Base-by-base conservation (phyloP, 2,888 invertebrate genomes). In the Synergus japonicus region DNA sequence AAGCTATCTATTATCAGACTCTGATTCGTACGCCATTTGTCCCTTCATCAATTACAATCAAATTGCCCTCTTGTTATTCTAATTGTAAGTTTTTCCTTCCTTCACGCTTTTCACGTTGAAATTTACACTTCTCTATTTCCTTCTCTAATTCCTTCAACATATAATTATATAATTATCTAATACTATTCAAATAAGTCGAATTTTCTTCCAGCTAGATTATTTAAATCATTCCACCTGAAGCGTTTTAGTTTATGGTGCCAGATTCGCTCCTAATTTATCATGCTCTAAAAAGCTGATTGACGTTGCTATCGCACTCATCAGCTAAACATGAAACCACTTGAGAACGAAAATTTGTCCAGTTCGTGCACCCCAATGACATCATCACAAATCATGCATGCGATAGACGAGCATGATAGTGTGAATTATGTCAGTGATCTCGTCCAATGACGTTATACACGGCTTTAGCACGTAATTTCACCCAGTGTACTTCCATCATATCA, bases 271-370 rank as follows among this genome's bases (percentile, higher is more conserved):
- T 49, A 73, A 73, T 73, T 73, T 73, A 73, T 73, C 54, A 73
- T 73, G 54, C 73, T 73, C 73, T 69, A 73, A 73, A 73, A 73
- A 73, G 37, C 73, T 54, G 73, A 73, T 73, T 54, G 73, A 73
- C 73, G 37, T 73, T 54, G 43, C 73, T 73, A 73, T 73, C 73
- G 73, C 29, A 73, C 73, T 73, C 73, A 73, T 73, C 73, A 73
- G 73, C 54, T 54, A 73, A 73, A 73, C 73, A 73, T 73, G 73
- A 73, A 73, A 54, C 69, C 73, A 73, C 73, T 73, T 73, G 73
- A 73, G 73, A 73, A 73, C 73, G 73, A 73, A 73, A 73, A 73
- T 73, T 73, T 73, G 73, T 73, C 73, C 54, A 73, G 73, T 73
- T 73, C 73, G 49, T 73, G 54, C 54, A 49, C 54, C 73, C 73